Evolutionary conservation across 2,888 invertebrate genomes (phyloP), one percentile per base, ranked within the genome.

Genomic region (Pyrocoelia pectoralis): DNA sequence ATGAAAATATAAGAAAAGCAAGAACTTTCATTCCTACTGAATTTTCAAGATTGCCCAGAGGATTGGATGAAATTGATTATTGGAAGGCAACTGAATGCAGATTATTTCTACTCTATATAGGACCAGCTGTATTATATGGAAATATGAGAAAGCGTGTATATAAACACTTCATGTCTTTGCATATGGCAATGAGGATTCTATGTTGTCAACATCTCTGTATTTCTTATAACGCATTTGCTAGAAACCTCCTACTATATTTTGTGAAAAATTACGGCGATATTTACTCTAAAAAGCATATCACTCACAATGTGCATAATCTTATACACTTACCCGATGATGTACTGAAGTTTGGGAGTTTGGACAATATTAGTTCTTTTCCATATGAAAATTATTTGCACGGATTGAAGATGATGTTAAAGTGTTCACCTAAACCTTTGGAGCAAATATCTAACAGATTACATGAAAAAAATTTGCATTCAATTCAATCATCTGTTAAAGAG

Each of bases 31-130:
- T 61, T 46, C 63, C 61, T 12, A 50, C 18, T 13, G 64, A 67
- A 46, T 66, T 69, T 52, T 56, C 56, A 33, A 43, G 65, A 52
- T 63, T 61, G 60, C 61, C 63, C n/a, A 56, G 63, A 53, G 29
- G 50, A 41, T 24, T 67, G 3, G 15, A 14, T 15, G 65, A 63
- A 13, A 49, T 66, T 38, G 24, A 56, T 12, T 28, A 58, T 9
- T 66, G 67, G 67, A 69, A 69, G 51, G 69, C 67, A 12, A 66
- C 67, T 3, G 63, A 69, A 55, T 63, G 48, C 29, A 38, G 63
- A 19, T 53, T 29, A 15, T 66, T 69, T 51, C 40, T 67, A 14
- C 46, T 67, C 12, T 69, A 69, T 55, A 24, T 55, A 15, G 67
- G 62, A 14, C 66, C 59, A 17, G 51, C 65, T 17, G 58, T 62